Evolutionary conservation across 2,113 vertebrate genomes (phyloP).

Genomic region (Cranoglanis bouderius): DNA sequence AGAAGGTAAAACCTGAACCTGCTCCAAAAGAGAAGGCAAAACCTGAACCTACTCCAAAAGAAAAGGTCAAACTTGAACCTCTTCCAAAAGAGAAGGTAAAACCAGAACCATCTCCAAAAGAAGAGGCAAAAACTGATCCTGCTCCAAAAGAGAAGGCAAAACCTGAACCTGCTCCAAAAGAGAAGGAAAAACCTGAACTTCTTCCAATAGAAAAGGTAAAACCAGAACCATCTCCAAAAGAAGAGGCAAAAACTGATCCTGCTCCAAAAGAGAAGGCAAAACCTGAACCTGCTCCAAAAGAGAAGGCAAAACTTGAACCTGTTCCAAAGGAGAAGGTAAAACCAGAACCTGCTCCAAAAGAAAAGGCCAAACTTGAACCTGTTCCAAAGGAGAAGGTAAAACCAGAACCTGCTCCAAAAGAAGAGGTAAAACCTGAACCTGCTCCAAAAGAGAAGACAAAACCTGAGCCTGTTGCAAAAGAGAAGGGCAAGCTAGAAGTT

Average conservation of each 20-base stretch:
- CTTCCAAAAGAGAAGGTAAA: neutral
- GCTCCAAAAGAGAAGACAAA: neutral
- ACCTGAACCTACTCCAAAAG: slow-evolving; percentile 5
- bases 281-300: slow-evolving; percentile 23
- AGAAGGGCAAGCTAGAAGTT: neutral
- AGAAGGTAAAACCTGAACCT: slow-evolving; percentile 4
- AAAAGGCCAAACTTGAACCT: slow-evolving; percentile 44
- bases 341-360: neutral
- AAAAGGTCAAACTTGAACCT: neutral
- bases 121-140: neutral
- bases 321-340: slow-evolving; percentile 43
- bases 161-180: slow-evolving; percentile 12
- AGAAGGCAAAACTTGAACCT: slow-evolving; percentile 11
- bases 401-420: slow-evolving; percentile 6
- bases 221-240: slow-evolving; percentile 24
- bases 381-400: neutral
- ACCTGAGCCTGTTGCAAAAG: neutral
- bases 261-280: slow-evolving; percentile 40
- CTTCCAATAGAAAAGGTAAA: neutral
- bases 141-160: neutral
- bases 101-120: neutral
- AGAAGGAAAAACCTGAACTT: slow-evolving; percentile 52
- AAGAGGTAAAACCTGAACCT: neutral
- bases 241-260: neutral
- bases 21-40: slow-evolving; percentile 34